Base-by-base conservation (phyloP, 2,888 invertebrate genomes). In the Malacosoma neustria region DNA sequence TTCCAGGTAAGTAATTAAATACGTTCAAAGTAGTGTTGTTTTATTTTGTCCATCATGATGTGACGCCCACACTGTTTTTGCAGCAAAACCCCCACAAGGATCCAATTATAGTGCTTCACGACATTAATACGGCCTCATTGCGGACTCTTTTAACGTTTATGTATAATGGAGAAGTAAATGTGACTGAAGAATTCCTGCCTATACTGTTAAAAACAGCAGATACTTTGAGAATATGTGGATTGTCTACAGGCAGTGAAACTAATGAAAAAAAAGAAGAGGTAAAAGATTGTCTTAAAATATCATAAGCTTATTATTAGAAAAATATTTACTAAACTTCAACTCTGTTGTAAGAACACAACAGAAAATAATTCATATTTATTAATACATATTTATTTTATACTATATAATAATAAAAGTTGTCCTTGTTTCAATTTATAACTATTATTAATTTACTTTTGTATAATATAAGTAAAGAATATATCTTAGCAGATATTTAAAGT, bases 81-180 rank as follows among this genome's bases (percentile, higher is more conserved):
- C 72, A 91, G 91, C 89, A 90, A 71, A 92, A 92, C 85, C 91
- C 92, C 63, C 90, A 90, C 77, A 90, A 89, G 61, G 90, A 91
- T 85, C 92, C 92, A 51, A 91, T 92, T 69, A 90, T 92, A 77
- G 91, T 92, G 55, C 86, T 92, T 41, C 89, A 91, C 70, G 92
- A 92, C 77, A 90, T 92, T 53, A 88, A 89, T 62, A 89, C 89
- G 49, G 86, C 86, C 46, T 91, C 91, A 54, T 72, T 92, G 57
- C 87, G 88, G 54, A 89, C 90, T 14, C 64, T 92, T 34, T 76
- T 92, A 47, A 88, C 89, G 58, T 92, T 92, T 65, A 91, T 92
- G 87, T 92, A 92, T 61, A 90, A 91, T 58, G 92, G 92, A 4
- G 92, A 92, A 69, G 92, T 92, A 12, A 90, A 91, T 72, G 90